phyloP scores from a whole-genome alignment of 2,797 vertebrate genomes.

The Forpus xanthops region DNA sequence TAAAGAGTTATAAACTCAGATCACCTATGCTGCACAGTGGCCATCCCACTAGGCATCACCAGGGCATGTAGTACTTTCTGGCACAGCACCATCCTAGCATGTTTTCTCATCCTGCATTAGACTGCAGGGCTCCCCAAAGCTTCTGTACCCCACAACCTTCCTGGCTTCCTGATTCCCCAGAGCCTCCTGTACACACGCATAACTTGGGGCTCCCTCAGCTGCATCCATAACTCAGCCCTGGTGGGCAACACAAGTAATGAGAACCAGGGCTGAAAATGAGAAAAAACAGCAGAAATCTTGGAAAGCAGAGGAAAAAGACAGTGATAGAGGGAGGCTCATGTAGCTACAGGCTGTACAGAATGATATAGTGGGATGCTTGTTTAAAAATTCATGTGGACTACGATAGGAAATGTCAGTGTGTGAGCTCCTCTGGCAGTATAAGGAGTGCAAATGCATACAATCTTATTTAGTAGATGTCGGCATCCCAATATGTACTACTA shows the following conservation, averaged over 20 bases:
- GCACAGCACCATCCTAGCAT: background rate
- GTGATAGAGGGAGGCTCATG: background rate
- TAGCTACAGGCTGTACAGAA: background rate
- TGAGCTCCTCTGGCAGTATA: background rate
- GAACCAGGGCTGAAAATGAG: background rate
- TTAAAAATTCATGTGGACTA: background rate
- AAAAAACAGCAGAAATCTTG: background rate
- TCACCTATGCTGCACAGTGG: accelerated
- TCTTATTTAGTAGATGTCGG: background rate
- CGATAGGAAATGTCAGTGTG: background rate
- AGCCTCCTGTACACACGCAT: accelerated
- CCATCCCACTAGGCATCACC: background rate
- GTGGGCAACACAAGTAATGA: background rate
- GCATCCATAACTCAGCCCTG: background rate
- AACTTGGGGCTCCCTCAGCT: background rate
- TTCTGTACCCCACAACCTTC: background rate
- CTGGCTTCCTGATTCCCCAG: accelerated
- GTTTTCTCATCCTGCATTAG: background rate
- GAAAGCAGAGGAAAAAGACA: background rate
- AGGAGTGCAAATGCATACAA: background rate
- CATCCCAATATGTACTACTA: background rate
- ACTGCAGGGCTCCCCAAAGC: background rate
- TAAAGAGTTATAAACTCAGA: background rate
- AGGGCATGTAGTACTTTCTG: background rate
- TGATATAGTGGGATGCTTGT: background rate